Evolutionary conservation across 2,888 invertebrate genomes (phyloP), one percentile per base, ranked within the genome.

Genomic region (Drosophila anceps): DNA sequence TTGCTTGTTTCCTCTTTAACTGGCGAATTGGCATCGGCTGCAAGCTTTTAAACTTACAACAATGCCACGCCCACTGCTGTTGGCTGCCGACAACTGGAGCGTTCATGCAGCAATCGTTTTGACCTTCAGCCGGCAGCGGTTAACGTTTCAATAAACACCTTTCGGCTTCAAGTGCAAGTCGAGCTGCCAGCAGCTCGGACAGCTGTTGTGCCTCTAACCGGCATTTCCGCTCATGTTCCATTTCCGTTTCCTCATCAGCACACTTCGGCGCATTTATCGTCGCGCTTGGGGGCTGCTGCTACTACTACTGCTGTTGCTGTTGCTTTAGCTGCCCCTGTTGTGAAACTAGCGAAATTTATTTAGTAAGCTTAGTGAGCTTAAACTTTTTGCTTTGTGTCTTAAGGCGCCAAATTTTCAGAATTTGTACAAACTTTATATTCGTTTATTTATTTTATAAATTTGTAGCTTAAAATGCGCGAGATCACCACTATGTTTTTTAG

Each of bases 211-310:
- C 71, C 68, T 50, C 63, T 68, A 73, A 60, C 43, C 64, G 66
- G 70, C 76, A 81, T 59, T 85, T 85, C 81, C 88, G 85, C 53
- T 84, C 46, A 68, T 81, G 74, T 80, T 82, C 76, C 87, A 84
- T 81, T 89, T 89, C 89, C 89, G 82, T 63, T 89, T 84, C 70
- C 84, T 61, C 79, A 70, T 78, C 82, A 72, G 61, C 54, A 54
- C 65, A 59, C 39, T 67, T 24, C 29, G 33, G 31, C 37, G 55
- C 48, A 53, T 43, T 10, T 39, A 18, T 2, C 29, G 35, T 15
- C 12, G 20, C 44, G 53, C 48, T 39, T 12, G 27, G 64, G 53
- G 46, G 20, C 18, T 44, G 44, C 33, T 41, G 44, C 31, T 41
- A 48, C 20, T 57, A 44, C n/a, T 51, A 18, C 13, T 50, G 53